Evolutionary conservation across 92 coral and sea anemone species (phyloP).

Genomic region (Montipora capitata): DNA sequence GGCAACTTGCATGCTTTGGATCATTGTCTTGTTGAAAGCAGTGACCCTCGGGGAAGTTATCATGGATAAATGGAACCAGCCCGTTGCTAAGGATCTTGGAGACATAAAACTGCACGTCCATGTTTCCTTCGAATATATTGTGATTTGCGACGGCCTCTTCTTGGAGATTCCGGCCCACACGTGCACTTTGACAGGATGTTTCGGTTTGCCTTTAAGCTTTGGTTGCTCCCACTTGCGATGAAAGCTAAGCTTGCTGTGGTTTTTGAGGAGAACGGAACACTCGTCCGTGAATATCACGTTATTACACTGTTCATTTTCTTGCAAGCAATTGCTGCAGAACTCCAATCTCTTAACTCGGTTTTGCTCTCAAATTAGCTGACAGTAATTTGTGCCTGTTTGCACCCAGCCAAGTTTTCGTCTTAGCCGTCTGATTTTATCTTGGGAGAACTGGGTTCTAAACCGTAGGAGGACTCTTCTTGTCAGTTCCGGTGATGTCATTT

Average conservation of each 20-base stretch:
- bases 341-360: not conserved
- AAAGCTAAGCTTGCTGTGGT: conserved; percentile 60
- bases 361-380: not conserved
- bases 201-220: conserved; percentile 58
- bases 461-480: no score
- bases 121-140: conserved; percentile 63
- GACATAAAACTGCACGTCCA: conserved; percentile 49
- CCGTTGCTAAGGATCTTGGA: conserved; percentile 26
- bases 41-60: not conserved
- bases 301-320: conserved; percentile 42
- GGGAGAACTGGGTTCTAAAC: no score
- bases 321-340: not conserved
- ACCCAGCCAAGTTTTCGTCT: no score
- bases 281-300: conserved; percentile 74
- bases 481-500: no score
- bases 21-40: not conserved
- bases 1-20: not conserved
- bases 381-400: no score
- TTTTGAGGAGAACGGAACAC: conserved; percentile 58
- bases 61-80: conserved; percentile 49
- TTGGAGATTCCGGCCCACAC: conserved; percentile 74
- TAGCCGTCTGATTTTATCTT: no score
- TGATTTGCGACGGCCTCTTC: conserved; percentile 58
- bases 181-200: conserved; percentile 61
- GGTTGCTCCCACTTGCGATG: conserved; percentile 73